phyloP scores from a whole-genome alignment of 2,113 vertebrate genomes.

The Archocentrus centrarchus region DNA sequence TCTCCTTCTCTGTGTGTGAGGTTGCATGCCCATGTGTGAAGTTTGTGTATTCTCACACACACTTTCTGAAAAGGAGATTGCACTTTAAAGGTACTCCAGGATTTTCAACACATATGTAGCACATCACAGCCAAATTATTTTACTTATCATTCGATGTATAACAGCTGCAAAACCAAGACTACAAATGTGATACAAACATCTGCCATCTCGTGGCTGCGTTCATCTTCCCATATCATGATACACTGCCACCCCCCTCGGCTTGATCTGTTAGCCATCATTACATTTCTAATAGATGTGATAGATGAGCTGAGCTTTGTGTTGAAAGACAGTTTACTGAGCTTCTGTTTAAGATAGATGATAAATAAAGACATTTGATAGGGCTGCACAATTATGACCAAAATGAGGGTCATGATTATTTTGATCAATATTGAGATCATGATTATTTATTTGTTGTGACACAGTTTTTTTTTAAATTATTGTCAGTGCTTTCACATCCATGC shows the following conservation, averaged over 20 bases:
- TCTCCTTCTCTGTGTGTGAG: conserved; percentile 38
- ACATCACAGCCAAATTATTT: conserved; percentile 18
- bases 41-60: conserved; percentile 20
- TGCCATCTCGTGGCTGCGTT: neutral
- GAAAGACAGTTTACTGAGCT: neutral
- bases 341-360: neutral
- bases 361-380: neutral
- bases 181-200: neutral
- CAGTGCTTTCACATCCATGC: no score
- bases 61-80: conserved; percentile 33
- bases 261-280: neutral
- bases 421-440: neutral
- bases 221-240: neutral
- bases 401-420: neutral
- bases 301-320: neutral
- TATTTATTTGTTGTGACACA: neutral
- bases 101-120: conserved; percentile 39
- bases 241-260: neutral
- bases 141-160: neutral
- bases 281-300: neutral
- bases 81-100: conserved; percentile 55
- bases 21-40: conserved; percentile 48
- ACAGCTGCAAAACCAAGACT: neutral
- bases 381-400: neutral
- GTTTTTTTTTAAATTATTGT: no score